Conservation (phyloP, 2,797 vertebrate species). For the Catharus ustulatus region DNA sequence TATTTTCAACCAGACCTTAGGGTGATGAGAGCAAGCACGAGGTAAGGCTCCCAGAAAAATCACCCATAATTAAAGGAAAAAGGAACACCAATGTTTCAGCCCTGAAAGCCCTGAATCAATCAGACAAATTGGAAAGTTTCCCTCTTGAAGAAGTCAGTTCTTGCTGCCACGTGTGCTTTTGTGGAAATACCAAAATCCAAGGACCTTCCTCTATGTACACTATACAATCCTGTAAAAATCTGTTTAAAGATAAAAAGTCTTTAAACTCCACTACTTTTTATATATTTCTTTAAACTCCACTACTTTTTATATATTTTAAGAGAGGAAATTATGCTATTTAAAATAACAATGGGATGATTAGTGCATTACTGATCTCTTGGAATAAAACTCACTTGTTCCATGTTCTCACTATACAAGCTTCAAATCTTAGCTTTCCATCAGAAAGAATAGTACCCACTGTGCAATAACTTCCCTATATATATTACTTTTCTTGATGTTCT, state of each 20-base stretch:
- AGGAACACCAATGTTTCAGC: background rate
- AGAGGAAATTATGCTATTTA: conserved; percentile 2
- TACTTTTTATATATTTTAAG: background rate
- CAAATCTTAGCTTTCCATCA: background rate
- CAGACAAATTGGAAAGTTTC: background rate
- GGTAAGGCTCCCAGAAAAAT: background rate
- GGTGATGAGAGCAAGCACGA: background rate
- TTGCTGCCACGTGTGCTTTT: background rate
- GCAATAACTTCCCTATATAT: conserved; percentile 26
- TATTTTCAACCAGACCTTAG: background rate
- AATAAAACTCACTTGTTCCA: background rate
- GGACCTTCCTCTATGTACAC: background rate
- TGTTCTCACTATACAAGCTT: background rate
- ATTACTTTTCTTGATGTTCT: background rate
- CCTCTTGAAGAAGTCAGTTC: background rate
- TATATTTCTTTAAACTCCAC: background rate
- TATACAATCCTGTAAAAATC: background rate
- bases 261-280: background rate
- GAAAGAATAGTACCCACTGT: background rate
- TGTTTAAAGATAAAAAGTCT: background rate
- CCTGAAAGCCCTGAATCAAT: background rate
- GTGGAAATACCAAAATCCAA: background rate
- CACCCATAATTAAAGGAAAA: background rate
- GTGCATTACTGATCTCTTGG: background rate
- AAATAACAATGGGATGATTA: background rate